Conservation (phyloP, 2,113 vertebrate species). For the Elephantulus edwardii region DNA sequence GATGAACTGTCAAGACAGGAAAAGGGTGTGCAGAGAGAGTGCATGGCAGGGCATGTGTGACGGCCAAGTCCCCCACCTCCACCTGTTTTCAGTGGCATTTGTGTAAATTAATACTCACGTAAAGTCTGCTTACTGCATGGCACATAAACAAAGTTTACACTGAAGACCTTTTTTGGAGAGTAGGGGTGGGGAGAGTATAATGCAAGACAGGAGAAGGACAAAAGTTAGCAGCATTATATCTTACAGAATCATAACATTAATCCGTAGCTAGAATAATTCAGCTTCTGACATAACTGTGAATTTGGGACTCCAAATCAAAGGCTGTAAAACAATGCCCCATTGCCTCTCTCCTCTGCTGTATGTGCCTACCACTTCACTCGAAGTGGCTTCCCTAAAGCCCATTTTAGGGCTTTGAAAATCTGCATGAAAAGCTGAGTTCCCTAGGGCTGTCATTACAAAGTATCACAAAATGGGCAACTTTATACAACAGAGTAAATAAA, state of each 20-base stretch:
- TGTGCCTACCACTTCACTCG: too few species aligned
- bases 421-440: background rate
- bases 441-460: background rate
- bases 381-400: background rate
- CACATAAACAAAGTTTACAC: background rate
- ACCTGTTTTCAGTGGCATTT: background rate
- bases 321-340: background rate
- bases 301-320: background rate
- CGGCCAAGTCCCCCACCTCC: conserved; percentile 48
- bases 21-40: conserved; percentile 41
- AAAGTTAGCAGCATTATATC: background rate
- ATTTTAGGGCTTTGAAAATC: background rate
- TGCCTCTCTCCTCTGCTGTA: background rate
- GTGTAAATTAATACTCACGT: background rate
- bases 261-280: background rate
- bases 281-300: background rate
- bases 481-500: too few species aligned
- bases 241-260: background rate
- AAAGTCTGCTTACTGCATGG: background rate
- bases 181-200: background rate
- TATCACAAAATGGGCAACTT: background rate
- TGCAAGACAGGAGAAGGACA: background rate
- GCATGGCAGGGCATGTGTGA: background rate
- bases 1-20: conserved; percentile 5
- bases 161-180: background rate